Base-by-base conservation (phyloP, 2,797 vertebrate species). In the Lagodon rhomboides region DNA sequence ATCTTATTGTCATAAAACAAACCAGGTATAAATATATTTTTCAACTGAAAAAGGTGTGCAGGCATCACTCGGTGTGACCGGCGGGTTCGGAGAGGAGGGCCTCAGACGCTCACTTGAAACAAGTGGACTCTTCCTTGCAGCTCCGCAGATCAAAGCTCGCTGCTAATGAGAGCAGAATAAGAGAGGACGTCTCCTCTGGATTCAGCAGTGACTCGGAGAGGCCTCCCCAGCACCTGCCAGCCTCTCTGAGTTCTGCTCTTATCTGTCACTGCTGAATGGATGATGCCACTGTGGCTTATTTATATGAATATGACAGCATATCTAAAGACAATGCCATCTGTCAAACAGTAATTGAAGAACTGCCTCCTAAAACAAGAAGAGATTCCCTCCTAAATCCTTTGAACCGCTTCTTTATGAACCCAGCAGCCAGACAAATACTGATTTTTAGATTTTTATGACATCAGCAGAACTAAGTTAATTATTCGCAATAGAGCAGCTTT, bases 121-220 rank as follows among this genome's bases (percentile, higher is more conserved):
- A 92, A 93, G n/a, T 6, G 16, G 92, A 91, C 94, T 94, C 94
- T 93, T 94, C 93, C 88, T 86, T 91, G 94, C 93, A 94, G 95
- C 93, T 92, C 90, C 85, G 95, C 92, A 95, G 94, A 96, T 96
- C 93, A 94, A 96, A 95, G 85, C 79, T 70, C 68, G 20, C 47
- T 44, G 68, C 79, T 91, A 86, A 90, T 73, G 83, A 91, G 79
- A 69, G 50, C 91, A 93, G 93, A 91, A 56, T 34, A 68, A 66
- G 20, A 5, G 61, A 47, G 62, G 55, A 76, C 10, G 38, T 61
- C 43, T 77, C 54, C 41, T 82, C 68, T 63, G 59, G 66, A 49
- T 68, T 58, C 68, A 77, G 77, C 58, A 25, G 62, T 51, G 65
- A 77, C 79, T 89, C 61, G 41, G 41, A 77, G 49, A 70, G 75